A percentile compares a stretch with the other conserved stretches of the same genome.
Conservation (phyloP, 1,140 invertebrate genomes). For the Cyrtorhinus lividipennis region DNA sequence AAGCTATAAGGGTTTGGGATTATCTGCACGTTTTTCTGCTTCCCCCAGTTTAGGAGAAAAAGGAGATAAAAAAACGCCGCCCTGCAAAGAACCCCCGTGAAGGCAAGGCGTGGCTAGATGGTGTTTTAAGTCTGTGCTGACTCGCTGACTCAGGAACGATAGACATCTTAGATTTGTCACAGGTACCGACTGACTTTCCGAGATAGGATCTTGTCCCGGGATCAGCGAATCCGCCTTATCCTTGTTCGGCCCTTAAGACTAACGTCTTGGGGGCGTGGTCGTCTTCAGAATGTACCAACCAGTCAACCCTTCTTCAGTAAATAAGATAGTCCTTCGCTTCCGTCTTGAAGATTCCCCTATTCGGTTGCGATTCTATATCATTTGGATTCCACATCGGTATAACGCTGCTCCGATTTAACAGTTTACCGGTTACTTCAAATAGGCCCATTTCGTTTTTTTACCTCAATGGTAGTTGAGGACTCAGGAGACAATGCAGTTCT, state of each 20-base stretch:
- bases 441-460: too few species aligned
- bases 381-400: too few species aligned
- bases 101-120: not conserved
- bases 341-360: too few species aligned
- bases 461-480: too few species aligned
- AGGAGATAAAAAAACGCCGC: not conserved
- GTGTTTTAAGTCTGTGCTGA: not conserved
- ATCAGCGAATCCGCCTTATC: not conserved
- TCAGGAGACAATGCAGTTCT: too few species aligned
- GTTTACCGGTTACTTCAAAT: too few species aligned
- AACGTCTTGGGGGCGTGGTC: not conserved
- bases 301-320: too few species aligned
- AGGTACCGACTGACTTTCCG: not conserved
- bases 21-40: not conserved
- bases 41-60: not conserved
- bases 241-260: not conserved
- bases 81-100: not conserved
- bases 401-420: too few species aligned
- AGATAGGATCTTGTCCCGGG: not conserved
- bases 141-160: not conserved
- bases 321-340: too few species aligned
- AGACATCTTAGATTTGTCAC: not conserved
- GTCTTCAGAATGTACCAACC: not conserved
- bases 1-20: not conserved
- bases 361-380: too few species aligned